These are phyloP conservation scores for Lemur catta DNA, from an alignment of 2,797 vertebrate genomes.

Conservation along the genomic window DNA sequence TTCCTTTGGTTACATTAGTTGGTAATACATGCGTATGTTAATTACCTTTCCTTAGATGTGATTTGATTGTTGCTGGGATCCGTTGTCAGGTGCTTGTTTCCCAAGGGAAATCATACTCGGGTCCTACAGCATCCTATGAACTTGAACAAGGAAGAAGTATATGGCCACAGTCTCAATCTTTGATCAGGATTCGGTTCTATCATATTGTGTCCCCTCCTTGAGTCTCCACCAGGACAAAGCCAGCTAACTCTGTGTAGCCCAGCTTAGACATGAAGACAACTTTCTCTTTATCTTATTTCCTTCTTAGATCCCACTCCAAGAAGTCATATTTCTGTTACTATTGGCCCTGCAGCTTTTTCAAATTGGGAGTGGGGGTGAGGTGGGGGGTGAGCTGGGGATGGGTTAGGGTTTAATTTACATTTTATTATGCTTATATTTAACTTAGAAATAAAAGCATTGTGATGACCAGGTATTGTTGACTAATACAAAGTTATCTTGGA, in stretches of 20 bases:
- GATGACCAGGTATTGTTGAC: not conserved
- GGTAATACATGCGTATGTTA: not conserved
- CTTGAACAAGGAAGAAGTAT: not conserved
- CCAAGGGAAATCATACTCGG: not conserved
- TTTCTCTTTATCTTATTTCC: not conserved
- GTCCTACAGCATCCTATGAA: not conserved
- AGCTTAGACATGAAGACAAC: not conserved
- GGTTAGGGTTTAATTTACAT: not conserved
- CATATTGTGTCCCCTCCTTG: not conserved
- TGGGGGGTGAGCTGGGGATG: not conserved
- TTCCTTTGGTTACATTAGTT: not conserved
- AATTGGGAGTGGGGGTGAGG: not conserved
- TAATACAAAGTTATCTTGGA: not conserved
- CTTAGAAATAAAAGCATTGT: conserved; percentile 39
- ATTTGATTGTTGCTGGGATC: not conserved
- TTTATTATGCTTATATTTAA: not conserved
- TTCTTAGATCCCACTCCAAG: not conserved
- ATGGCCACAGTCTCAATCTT: not conserved
- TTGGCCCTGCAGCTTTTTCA: not conserved
- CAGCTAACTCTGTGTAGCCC: not conserved
- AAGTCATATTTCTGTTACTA: not conserved
- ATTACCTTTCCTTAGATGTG: not conserved
- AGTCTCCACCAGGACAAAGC: not conserved
- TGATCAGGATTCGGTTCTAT: not conserved
- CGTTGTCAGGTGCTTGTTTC: not conserved